phyloP scores from a whole-genome alignment of 2,797 vertebrate genomes.

The Alfaro cultratus region DNA sequence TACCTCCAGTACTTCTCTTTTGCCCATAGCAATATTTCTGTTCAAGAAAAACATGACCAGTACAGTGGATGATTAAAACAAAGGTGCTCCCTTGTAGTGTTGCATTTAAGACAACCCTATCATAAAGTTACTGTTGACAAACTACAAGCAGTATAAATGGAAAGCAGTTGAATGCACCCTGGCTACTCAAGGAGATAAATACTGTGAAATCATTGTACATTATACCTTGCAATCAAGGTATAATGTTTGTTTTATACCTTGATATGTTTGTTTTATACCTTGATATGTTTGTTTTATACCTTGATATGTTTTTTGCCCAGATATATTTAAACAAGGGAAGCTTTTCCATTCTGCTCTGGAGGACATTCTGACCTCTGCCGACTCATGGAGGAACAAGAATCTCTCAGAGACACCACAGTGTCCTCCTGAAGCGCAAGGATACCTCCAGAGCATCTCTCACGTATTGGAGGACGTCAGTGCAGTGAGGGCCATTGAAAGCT shows the following conservation, averaged over 20 bases:
- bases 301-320: conserved; percentile 59
- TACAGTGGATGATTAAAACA: not conserved
- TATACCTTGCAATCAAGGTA: not conserved
- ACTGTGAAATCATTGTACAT: not conserved
- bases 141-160: not conserved
- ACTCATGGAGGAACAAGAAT: conserved; percentile 39
- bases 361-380: conserved; percentile 73
- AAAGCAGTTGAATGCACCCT: not conserved
- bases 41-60: not conserved
- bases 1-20: not conserved
- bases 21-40: not conserved
- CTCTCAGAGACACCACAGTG: conserved; percentile 49
- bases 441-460: conserved; percentile 86
- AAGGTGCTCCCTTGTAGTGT: not conserved
- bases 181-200: not conserved
- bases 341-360: conserved; percentile 89
- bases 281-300: too few species aligned
- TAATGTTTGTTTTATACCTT: too few species aligned
- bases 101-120: not conserved
- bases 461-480: conserved; percentile 84
- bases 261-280: too few species aligned
- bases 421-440: conserved; percentile 75
- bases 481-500: conserved; percentile 90
- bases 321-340: conserved; percentile 88
- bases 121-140: not conserved